Conservation (phyloP, 2,888 invertebrate species). For the Frankliniella intonsa region DNA sequence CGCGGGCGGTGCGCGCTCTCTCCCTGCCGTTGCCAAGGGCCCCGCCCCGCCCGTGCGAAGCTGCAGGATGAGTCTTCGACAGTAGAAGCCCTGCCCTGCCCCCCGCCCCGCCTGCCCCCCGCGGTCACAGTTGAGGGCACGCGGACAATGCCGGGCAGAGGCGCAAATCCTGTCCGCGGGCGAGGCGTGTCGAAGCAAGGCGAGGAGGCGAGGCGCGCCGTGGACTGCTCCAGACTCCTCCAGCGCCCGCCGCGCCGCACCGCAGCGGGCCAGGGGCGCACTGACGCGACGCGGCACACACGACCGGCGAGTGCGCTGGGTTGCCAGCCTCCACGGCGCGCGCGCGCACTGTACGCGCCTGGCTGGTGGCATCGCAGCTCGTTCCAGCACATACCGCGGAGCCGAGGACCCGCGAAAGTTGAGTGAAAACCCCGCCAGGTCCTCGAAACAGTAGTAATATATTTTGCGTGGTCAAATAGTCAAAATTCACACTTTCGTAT, state of each 20-base stretch:
- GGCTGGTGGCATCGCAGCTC: neutral
- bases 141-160: neutral
- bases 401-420: neutral
- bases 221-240: neutral
- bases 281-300: neutral
- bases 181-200: neutral
- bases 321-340: neutral
- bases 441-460: no score
- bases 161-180: neutral
- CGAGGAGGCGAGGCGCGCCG: neutral
- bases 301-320: neutral
- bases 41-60: neutral
- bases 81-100: no score
- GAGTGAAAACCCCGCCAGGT: neutral
- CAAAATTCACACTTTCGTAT: no score
- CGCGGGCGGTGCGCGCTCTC: no score
- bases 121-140: neutral
- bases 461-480: no score
- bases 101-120: neutral
- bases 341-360: neutral
- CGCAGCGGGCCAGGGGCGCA: no score
- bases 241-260: no score
- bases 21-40: neutral
- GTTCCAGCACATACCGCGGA: neutral
- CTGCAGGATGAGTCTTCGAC: neutral